Evolutionary conservation across 2,888 invertebrate genomes (phyloP).

Genomic region (Blastobasis lacticolella): DNA sequence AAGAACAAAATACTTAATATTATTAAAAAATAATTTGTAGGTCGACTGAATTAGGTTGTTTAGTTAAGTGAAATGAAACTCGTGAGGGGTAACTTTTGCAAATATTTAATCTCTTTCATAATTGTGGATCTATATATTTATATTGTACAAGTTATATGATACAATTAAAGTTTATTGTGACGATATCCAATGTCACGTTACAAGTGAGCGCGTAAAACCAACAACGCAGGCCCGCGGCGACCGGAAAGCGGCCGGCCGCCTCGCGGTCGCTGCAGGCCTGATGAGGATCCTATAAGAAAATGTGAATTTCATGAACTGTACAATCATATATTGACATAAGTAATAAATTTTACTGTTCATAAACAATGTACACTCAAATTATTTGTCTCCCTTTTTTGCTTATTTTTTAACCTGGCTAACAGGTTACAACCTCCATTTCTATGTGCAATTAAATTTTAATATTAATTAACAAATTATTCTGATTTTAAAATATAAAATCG

Average conservation of each 20-base stretch:
- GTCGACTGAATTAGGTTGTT: constrained; percentile 35
- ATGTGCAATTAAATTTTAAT: constrained; percentile 61
- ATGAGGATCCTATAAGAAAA: constrained; percentile 43
- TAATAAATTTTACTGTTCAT: constrained; percentile 42
- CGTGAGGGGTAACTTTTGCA: constrained; percentile 67
- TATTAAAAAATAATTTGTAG: constrained; percentile 29
- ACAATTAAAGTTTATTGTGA: constrained; percentile 63
- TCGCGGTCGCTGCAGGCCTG: constrained; percentile 25
- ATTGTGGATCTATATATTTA: constrained; percentile 76
- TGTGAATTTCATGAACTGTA: constrained; percentile 55
- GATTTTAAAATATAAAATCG: constrained; percentile 44
- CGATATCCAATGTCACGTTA: constrained; percentile 42
- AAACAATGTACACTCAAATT: constrained; percentile 71
- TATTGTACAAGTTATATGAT: constrained; percentile 74
- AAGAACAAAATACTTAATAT: constrained; percentile 28
- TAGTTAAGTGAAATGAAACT: constrained; percentile 50
- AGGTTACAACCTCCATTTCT: constrained; percentile 69
- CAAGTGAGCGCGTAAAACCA: constrained; percentile 44
- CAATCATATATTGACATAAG: constrained; percentile 53
- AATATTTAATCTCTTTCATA: constrained; percentile 76
- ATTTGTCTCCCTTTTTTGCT: constrained; percentile 63
- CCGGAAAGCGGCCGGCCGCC: too few relatives aligned
- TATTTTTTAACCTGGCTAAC: constrained; percentile 41
- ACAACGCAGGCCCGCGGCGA: constrained; percentile 17
- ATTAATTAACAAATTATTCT: constrained; percentile 50